Evolutionary conservation across 1,140 invertebrate genomes (phyloP), one percentile per base, ranked within the genome.

Genomic region (Leptestheria dahalacensis): DNA sequence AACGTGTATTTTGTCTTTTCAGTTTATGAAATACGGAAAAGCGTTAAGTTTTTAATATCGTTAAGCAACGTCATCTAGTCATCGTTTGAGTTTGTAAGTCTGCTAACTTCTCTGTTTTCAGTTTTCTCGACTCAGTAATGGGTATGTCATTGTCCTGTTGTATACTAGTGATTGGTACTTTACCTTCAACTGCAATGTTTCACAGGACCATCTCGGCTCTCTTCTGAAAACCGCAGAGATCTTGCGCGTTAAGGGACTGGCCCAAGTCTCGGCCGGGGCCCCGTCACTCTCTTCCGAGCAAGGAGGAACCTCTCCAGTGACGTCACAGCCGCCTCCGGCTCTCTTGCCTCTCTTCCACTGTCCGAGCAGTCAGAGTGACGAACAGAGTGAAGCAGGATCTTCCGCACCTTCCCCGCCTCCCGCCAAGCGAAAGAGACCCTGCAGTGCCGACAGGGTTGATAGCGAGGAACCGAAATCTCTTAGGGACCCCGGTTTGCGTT

Each of bases 191-290:
- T 9, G 6, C 15, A 9, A 9, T 6, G 15, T 41, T 60, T 58
- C 76, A 6, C 70, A 90, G 82, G 83, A 84, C 51, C 84, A 86
- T 69, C 71, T 94, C 50, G 83, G 86, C 12, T 88, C 86, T 26
- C 72, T 93, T 51, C 69, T 94, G 67, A 91, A 91, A 75, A 91
- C 89, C 57, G 91, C 91, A 1, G 89, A 93, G 72, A 89, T 90
- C 68, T 74, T 94, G 9, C 81, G 88, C 69, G 89, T 93, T 62
- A 93, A 94, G 74, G 91, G 91, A 0, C 73, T 93, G 20, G 88
- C 89, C 47, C 87, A 91, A 71, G 86, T 90, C 2, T 86, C 85
- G 58, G 88, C 63, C 9, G 61, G 60, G 48, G 52, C 47, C 41
- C 12, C 24, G 50, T 0, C 20, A 18, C 15, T 41, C 6, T 6